These are phyloP conservation scores for Leistus spinibarbis DNA, from an alignment of 2,888 invertebrate genomes.

Conservation along the genomic window DNA sequence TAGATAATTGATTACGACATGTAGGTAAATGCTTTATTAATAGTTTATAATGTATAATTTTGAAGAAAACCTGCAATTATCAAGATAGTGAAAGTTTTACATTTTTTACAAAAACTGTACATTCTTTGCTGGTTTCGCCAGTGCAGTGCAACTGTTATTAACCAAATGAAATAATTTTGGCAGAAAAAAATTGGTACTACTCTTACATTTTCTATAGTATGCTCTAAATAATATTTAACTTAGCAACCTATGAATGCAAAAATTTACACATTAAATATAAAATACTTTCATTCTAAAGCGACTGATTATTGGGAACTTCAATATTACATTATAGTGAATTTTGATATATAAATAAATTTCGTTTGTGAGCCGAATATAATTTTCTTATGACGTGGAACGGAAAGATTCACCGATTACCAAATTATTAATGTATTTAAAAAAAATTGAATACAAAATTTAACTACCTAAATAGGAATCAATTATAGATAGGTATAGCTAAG, in stretches of 20 bases:
- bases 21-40: not conserved
- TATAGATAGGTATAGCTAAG: no score
- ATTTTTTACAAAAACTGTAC: conserved; percentile 16
- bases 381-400: no score
- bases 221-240: not conserved
- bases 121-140: conserved; percentile 12
- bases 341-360: no score
- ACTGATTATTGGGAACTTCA: no score
- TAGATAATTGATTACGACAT: not conserved
- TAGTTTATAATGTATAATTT: not conserved
- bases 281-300: no score
- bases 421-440: no score
- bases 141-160: not conserved
- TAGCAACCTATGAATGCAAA: not conserved
- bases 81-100: conserved; percentile 4
- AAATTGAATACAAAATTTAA: no score
- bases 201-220: not conserved
- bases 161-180: not conserved
- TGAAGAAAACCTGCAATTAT: not conserved
- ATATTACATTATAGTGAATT: no score
- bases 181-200: not conserved
- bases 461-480: no score
- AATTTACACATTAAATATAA: not conserved
- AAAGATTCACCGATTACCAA: no score
- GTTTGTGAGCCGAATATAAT: no score